Evolutionary conservation across 2,888 invertebrate species (phyloP).

Genomic region (Sclerodermus sp.): DNA sequence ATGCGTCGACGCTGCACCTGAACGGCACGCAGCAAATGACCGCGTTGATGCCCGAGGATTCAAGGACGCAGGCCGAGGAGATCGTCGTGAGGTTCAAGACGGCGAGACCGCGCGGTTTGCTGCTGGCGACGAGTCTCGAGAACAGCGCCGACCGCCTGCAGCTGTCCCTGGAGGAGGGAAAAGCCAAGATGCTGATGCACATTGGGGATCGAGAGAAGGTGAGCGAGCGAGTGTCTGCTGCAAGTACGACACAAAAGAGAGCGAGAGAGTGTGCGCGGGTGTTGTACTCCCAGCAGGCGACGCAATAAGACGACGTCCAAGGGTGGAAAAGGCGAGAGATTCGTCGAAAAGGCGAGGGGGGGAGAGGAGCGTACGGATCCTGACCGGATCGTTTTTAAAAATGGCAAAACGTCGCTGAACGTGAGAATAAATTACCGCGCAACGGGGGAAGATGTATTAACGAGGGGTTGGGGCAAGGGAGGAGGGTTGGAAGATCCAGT

Average conservation of each 20-base stretch:
- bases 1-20: conserved; percentile 83
- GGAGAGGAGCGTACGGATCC: no score
- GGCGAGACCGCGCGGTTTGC: conserved; percentile 73
- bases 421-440: no score
- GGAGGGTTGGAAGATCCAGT: no score
- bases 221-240: no score
- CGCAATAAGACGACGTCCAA: no score
- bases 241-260: conserved; percentile 84
- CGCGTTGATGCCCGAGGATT: conserved; percentile 73
- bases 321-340: no score
- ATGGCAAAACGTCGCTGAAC: no score
- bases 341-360: no score
- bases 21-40: conserved; percentile 89
- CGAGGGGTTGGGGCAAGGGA: no score
- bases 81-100: conserved; percentile 85
- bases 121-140: conserved; percentile 78
- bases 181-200: conserved; percentile 78
- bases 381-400: not conserved
- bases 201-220: conserved; percentile 86
- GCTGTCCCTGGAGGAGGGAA: conserved; percentile 81
- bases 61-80: conserved; percentile 86
- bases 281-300: no score
- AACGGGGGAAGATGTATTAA: no score
- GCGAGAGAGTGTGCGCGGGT: conserved; percentile 71
- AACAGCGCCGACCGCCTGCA: conserved; percentile 82